phyloP scores from a whole-genome alignment of 2,888 invertebrate species.

The Drosophila meridionalis region DNA sequence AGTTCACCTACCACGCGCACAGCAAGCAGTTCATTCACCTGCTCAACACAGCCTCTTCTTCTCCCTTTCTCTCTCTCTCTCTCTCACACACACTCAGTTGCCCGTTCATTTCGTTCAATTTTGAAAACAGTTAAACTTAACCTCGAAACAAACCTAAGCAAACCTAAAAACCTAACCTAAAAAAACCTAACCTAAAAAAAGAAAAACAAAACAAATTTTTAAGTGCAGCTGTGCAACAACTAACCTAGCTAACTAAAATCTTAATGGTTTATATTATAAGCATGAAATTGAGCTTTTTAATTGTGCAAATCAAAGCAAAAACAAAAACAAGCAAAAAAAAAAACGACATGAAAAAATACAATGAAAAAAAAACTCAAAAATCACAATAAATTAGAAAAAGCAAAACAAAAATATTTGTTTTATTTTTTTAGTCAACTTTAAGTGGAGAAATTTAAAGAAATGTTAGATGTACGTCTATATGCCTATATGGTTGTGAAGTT shows the following conservation, averaged over 20 bases:
- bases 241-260: slow-evolving; percentile 62
- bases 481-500: too few relatives aligned
- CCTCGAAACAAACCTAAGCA: slow-evolving; percentile 8
- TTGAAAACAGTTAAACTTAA: slow-evolving; percentile 35
- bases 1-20: neutral
- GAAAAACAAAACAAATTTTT: slow-evolving; percentile 42
- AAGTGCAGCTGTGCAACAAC: slow-evolving; percentile 51
- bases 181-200: slow-evolving; percentile 5
- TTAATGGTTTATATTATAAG: slow-evolving; percentile 73
- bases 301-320: slow-evolving; percentile 65
- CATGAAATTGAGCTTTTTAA: slow-evolving; percentile 75
- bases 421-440: neutral
- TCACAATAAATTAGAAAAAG: slow-evolving; percentile 23
- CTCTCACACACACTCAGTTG: neutral
- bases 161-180: slow-evolving; percentile 7
- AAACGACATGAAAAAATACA: slow-evolving; percentile 3
- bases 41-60: neutral
- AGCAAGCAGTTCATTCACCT: slow-evolving; percentile 4
- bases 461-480: too few relatives aligned
- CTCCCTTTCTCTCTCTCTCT: neutral
- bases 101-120: slow-evolving; percentile 21
- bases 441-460: neutral
- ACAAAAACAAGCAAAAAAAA: slow-evolving; percentile 11
- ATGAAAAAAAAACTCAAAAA: slow-evolving; percentile 6
- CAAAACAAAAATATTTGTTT: slow-evolving; percentile 17